phyloP scores from a whole-genome alignment of 2,888 invertebrate genomes.

The Xestia ashworthii region DNA sequence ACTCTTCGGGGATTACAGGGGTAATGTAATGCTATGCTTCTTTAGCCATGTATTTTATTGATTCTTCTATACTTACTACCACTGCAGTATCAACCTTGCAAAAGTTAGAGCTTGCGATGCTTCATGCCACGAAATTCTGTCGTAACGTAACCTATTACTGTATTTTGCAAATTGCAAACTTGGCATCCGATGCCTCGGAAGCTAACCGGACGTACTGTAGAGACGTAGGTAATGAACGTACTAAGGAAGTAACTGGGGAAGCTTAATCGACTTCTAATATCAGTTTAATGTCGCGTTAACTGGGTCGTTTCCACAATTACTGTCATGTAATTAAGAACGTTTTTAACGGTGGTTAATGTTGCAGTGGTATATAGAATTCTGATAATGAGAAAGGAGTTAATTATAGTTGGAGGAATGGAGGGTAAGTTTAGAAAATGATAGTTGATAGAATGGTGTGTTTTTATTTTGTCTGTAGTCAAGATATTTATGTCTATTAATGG shows the following conservation, averaged over 20 bases:
- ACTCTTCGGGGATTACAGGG: not conserved
- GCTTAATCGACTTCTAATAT: conserved; percentile 61
- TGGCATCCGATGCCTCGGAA: conserved; percentile 10
- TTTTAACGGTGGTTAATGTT: conserved; percentile 28
- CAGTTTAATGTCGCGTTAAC: conserved; percentile 59
- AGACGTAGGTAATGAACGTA: conserved; percentile 40
- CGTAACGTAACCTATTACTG: not conserved
- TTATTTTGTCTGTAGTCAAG: too few species aligned
- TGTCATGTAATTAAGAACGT: conserved; percentile 55
- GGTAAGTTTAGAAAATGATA: not conserved
- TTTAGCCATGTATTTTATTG: not conserved
- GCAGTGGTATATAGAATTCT: conserved; percentile 12
- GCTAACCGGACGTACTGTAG: conserved; percentile 16
- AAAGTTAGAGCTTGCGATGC: not conserved
- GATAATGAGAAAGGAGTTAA: conserved; percentile 1
- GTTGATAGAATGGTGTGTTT: not conserved
- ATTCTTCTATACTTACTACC: not conserved
- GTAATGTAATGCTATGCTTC: not conserved
- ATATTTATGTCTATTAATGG: too few species aligned
- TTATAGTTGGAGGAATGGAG: not conserved
- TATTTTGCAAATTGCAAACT: conserved; percentile 22
- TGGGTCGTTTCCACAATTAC: conserved; percentile 58
- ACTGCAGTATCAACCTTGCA: conserved; percentile 10
- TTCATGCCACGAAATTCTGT: not conserved
- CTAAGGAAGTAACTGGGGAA: conserved; percentile 44